Base-by-base conservation (phyloP, 1,140 invertebrate genomes). In the Drosophila obscura region DNA sequence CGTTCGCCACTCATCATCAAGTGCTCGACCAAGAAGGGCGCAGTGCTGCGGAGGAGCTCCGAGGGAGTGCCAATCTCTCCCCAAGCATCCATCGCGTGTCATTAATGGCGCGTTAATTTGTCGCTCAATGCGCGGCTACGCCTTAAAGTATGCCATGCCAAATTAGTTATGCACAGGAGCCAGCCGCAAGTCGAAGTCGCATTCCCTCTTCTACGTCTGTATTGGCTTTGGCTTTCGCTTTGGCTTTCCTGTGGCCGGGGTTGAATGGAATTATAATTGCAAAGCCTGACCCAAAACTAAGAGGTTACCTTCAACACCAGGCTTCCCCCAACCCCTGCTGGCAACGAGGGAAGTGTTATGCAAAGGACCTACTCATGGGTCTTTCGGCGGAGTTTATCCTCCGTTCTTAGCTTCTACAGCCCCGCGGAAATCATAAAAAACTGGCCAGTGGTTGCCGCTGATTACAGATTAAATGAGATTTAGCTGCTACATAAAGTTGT, bases 41-140 rank as follows among this genome's bases (percentile, higher is more conserved):
- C 8, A 45, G 49, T 2, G 15, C 31, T 22, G 2, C 15, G n/a
- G 3, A 19, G 39, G 5, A 4, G 24, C 5, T 31, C 6, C 5
- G 7, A 5, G 44, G 16, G 16, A 5, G 19, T 0, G 7, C 2
- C 19, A 19, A 19, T 19, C 19, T 19, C 5, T 15, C 46, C 24
- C 9, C 13, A 3, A 22, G 31, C 56, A 71, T 41, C 57, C 53
- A 64, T 57, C 41, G 76, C 74, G 69, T 81, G 79, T 78, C 83
- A 82, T 85, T 87, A 85, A 85, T 56, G 81, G 66, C 63, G 74
- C 81, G 77, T 84, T 85, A 84, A 84, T 84, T 84, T 81, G 81
- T 77, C 81, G 83, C 82, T 87, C 65, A 77, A 82, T 75, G 78
- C 73, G 69, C 50, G 73, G 78, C 59, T 51, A 52, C 60, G 58